Evolutionary conservation across 2,888 invertebrate species (phyloP).

Genomic region (Pollenia griseotomentosa): DNA sequence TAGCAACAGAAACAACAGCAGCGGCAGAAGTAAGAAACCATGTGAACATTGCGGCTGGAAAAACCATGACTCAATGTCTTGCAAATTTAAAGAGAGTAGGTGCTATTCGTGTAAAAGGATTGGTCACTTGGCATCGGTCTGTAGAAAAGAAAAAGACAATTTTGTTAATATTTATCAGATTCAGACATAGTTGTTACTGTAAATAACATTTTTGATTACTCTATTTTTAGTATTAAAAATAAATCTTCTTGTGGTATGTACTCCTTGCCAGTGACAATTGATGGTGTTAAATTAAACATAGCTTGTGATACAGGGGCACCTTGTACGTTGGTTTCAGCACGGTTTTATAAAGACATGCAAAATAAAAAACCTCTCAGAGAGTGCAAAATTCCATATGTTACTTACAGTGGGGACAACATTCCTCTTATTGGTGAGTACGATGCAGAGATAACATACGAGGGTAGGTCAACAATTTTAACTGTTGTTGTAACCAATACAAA

Average conservation of each 20-base stretch:
- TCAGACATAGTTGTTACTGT: slow-evolving; percentile 14
- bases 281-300: slow-evolving; percentile 28
- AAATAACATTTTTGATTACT: slow-evolving; percentile 42
- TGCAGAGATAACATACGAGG: slow-evolving; percentile 14
- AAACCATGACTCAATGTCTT: slow-evolving; percentile 30
- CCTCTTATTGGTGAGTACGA: neutral
- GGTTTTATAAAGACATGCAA: slow-evolving; percentile 26
- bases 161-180: neutral
- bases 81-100: slow-evolving; percentile 17
- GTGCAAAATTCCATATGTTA: slow-evolving; percentile 10
- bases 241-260: slow-evolving; percentile 10
- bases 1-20: neutral
- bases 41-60: slow-evolving; percentile 38
- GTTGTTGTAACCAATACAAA: slow-evolving; percentile 28
- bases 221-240: slow-evolving; percentile 38
- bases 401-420: slow-evolving; percentile 28
- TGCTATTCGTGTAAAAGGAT: too few relatives aligned
- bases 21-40: slow-evolving; percentile 4
- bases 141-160: too few relatives aligned
- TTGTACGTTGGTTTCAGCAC: slow-evolving; percentile 13
- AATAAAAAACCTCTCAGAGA: slow-evolving; percentile 6
- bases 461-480: slow-evolving; percentile 15
- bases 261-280: slow-evolving; percentile 44
- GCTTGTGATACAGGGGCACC: slow-evolving; percentile 29
- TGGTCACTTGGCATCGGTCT: too few relatives aligned